Evolutionary conservation across 1,140 invertebrate species (phyloP).

Genomic region (Neodiprion lecontei): DNA sequence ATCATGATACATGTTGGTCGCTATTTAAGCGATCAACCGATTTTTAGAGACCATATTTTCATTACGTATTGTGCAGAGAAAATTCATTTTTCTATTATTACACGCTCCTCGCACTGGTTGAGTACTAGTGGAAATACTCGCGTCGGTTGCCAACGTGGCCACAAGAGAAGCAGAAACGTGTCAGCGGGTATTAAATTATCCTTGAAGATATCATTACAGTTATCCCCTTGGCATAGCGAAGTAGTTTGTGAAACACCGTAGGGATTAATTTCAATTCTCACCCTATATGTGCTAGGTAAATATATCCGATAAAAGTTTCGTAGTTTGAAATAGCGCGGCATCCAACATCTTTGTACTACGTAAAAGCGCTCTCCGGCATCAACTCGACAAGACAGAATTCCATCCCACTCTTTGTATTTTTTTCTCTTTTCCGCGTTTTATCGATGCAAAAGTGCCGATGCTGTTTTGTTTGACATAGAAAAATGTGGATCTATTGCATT

Average conservation of each 20-base stretch:
- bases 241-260: not conserved
- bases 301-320: conserved; percentile 5
- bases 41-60: too few species aligned
- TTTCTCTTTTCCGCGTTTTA: not conserved
- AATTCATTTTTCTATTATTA: too few species aligned
- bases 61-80: too few species aligned
- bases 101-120: too few species aligned
- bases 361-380: conserved; percentile 7
- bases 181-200: not conserved
- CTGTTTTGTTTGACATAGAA: too few species aligned
- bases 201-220: not conserved
- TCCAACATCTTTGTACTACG: not conserved
- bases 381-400: not conserved
- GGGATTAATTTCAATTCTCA: not conserved
- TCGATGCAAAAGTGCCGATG: not conserved
- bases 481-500: too few species aligned
- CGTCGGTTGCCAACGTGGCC: not conserved
- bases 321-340: conserved; percentile 3
- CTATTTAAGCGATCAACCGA: too few species aligned
- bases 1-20: too few species aligned
- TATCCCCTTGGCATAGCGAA: not conserved
- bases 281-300: not conserved
- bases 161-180: not conserved
- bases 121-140: too few species aligned
- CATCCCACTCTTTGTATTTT: not conserved